These are phyloP conservation scores for Prunella himalayana DNA, from an alignment of 2,113 vertebrate species.

Conservation along the genomic window DNA sequence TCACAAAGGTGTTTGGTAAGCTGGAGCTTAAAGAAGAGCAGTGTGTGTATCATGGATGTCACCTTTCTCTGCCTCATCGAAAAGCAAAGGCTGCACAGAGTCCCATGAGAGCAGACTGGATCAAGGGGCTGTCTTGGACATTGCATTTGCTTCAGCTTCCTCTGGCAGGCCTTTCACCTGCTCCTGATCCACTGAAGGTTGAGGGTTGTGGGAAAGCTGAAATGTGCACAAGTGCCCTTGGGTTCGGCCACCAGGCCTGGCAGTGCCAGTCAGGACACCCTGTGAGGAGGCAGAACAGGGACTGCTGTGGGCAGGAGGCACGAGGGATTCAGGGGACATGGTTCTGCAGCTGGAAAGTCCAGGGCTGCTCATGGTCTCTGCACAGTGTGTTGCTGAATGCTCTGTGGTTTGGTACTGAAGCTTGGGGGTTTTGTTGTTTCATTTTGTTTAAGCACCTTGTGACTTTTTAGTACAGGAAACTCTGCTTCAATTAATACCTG, in stretches of 20 bases:
- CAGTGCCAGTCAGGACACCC: neutral
- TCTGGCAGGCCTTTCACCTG: neutral
- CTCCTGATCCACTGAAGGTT: neutral
- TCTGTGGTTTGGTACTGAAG: neutral
- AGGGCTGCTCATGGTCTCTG: accelerated
- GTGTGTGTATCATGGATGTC: neutral
- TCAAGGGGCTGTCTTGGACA: neutral
- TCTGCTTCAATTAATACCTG: neutral
- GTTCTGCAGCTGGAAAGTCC: neutral
- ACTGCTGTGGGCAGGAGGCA: neutral
- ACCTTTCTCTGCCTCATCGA: neutral
- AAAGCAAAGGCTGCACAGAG: neutral
- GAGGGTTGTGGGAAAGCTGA: neutral
- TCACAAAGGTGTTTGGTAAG: neutral
- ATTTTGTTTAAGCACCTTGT: neutral
- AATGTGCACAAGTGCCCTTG: accelerated
- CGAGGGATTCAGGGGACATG: accelerated
- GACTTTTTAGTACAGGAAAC: neutral
- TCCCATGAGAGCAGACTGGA: neutral
- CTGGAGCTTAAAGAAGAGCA: neutral
- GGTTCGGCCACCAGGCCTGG: neutral
- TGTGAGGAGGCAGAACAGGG: neutral
- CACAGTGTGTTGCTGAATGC: neutral
- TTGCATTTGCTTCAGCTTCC: neutral
- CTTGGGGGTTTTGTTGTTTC: neutral